Evolutionary conservation across 2,113 vertebrate genomes (phyloP), one percentile per base, ranked within the genome.

Genomic region (Melospiza melodia): DNA sequence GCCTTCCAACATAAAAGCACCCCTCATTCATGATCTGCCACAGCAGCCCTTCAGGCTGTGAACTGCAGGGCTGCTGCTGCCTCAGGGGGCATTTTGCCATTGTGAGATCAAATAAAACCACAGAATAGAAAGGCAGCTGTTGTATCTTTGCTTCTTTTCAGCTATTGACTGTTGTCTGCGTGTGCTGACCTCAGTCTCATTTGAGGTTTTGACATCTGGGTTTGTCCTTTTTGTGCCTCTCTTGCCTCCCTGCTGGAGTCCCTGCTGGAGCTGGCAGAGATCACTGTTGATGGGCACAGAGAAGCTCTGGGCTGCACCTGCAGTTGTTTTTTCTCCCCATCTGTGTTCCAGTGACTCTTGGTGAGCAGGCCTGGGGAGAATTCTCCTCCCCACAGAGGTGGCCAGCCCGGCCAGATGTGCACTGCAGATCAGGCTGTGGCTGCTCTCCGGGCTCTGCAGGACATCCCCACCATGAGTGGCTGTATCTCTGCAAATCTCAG

Each of bases 331-430:
- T 37, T 12, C 11, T 15, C 21, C 48, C 28, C 33, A 39, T 62
- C 23, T 71, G n/a, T 52, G 30, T 33, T 54, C n/a, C 31, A 23
- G 11, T 30, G 33, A 28, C 0, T 0, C 30, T 24, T 20, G 44
- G 51, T 63, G 12, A 48, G 19, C 39, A 71, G n/a, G n/a, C 41
- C 17, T 1, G 4, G 41, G 57, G 41, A 80, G 28, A 49, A 10
- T 20, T 10, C 49, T 57, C 35, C 49, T 87, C 66, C 30, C 12
- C 51, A 24, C 25, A 58, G 14, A 57, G 35, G 24, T 88, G 43
- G 57, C 35, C 75, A 57, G 58, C 75, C 43, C 49, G 57, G 49
- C 11, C 67, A 57, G 16, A 27, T 72, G 21, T 43, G 31, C 52
- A 5, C 11, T 73, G 51, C 51, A 48, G 51, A 65, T 43, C 21